Base-by-base conservation (phyloP, 2,113 vertebrate genomes). In the Perca flavescens region DNA sequence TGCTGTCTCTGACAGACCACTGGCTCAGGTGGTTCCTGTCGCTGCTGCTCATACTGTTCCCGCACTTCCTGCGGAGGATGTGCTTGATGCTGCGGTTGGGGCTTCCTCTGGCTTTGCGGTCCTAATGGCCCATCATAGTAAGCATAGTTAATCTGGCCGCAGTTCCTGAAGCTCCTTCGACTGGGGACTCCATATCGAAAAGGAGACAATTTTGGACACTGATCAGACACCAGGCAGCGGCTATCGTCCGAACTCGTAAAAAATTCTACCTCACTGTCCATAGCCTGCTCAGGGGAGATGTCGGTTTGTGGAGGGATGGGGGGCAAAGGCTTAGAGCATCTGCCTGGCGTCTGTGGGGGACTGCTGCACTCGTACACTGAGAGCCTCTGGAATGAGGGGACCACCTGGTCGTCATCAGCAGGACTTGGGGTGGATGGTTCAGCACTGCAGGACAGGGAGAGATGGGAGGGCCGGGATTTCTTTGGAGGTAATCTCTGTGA, bases 141-240 rank as follows among this genome's bases (percentile, higher is more conserved):
- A 0, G 97, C 98, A 0, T 96, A 96, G 85, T 99, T 99, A 89
- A 98, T 96, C 72, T 97, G 96, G 57, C 98, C 98, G 0, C 95
- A 96, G 63, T 96, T 96, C 56, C 97, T 93, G 79, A 99, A 97
- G 93, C 98, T 99, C 68, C 96, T 93, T 36, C 96, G 92, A 76
- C 95, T 93, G 0, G 95, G 94, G 62, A 83, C 84, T 1, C 93
- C 92, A 0, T 95, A 92, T 47, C 94, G 95, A 88, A 99, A 96
- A 46, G 92, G 61, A 5, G 95, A 91, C 17, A 93, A 80, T 67
- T 93, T 92, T 60, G 82, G 67, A 66, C 81, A 90, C 28, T 93
- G 93, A 66, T 96, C 95, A 21, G 98, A 79, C 49, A 99, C 95
- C 58, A 96, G 93, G 79, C 91, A 86, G 71, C 85, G 68, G 88